Evolutionary conservation across 2,113 vertebrate species (phyloP), one percentile per base, ranked within the genome.

Genomic region (Symphodus melops): DNA sequence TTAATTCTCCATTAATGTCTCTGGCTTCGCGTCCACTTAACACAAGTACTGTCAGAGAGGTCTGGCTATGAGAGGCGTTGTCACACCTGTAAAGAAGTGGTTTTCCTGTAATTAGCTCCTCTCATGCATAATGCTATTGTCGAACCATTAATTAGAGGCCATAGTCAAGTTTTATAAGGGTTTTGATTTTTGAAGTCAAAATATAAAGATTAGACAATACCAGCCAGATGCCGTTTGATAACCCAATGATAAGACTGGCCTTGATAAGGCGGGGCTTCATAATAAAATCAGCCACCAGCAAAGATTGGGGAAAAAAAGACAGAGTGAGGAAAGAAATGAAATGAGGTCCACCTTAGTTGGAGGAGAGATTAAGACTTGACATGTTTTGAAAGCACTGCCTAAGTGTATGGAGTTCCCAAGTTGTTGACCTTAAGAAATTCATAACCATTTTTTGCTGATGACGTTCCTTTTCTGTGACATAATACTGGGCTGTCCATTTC

Each of bases 1-100:
- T 90, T 89, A 88, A 71, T 64, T 77, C 72, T 66, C 79, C 81
- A 90, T 90, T 92, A 85, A 68, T 59, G n/a, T 51, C 51, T 68
- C 56, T 62, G 57, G 51, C 62, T 64, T 78, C 46, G 1, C 41
- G 75, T 65, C 86, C 86, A 85, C 83, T 88, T 57, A 68, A 73
- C 77, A 68, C 55, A 52, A 78, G 76, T 28, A 23, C 52, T 44
- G 39, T 25, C 44, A 42, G 49, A 68, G 72, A 68, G 52, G 53
- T 48, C 37, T 44, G 52, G 39, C 36, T 81, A 68, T 59, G 28
- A 82, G 42, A 77, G 65, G 67, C 68, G 77, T 54, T 68, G 68
- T 79, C 77, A 79, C 80, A 77, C 65, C 81, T 86, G 64, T 41
- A 55, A 49, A 66, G 36, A 63, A 64, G 61, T 66, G 49, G 36